These are phyloP conservation scores for Petroica traversi DNA, from an alignment of 2,113 vertebrate genomes.

Conservation along the genomic window DNA sequence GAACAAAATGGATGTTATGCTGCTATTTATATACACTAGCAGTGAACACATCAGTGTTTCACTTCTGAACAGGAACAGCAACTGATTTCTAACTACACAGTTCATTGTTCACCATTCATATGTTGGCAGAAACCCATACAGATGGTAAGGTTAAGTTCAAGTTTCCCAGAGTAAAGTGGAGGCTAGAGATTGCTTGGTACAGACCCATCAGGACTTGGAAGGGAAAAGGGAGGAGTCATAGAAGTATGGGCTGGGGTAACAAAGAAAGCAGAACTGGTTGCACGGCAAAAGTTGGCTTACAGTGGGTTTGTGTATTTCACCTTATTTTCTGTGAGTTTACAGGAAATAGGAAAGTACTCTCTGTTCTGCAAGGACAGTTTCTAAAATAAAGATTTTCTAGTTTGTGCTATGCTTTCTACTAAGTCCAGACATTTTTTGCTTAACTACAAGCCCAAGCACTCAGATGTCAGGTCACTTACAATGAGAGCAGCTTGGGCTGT, in stretches of 20 bases:
- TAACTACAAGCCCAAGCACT: not conserved
- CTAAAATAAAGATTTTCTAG: not conserved
- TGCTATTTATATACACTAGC: not conserved
- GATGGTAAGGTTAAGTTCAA: not conserved
- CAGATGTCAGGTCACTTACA: not conserved
- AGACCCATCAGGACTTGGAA: not conserved
- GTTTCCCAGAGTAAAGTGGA: not conserved
- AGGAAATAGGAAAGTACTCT: not conserved
- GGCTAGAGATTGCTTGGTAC: not conserved
- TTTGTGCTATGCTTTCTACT: not conserved
- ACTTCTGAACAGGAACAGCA: not conserved
- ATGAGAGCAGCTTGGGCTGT: not conserved
- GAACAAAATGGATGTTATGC: not conserved
- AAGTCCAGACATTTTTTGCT: not conserved
- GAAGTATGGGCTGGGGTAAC: not conserved
- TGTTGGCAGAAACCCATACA: not conserved
- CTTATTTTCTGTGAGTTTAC: not conserved
- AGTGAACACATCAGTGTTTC: not conserved
- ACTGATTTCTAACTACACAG: not conserved
- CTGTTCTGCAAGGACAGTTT: not conserved
- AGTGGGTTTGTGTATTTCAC: not conserved
- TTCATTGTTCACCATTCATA: rapidly evolving
- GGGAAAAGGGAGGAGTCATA: not conserved
- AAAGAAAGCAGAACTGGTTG: not conserved
- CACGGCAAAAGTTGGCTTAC: not conserved